phyloP scores from a whole-genome alignment of 2,113 vertebrate genomes.

The Formicarius rufipectus region DNA sequence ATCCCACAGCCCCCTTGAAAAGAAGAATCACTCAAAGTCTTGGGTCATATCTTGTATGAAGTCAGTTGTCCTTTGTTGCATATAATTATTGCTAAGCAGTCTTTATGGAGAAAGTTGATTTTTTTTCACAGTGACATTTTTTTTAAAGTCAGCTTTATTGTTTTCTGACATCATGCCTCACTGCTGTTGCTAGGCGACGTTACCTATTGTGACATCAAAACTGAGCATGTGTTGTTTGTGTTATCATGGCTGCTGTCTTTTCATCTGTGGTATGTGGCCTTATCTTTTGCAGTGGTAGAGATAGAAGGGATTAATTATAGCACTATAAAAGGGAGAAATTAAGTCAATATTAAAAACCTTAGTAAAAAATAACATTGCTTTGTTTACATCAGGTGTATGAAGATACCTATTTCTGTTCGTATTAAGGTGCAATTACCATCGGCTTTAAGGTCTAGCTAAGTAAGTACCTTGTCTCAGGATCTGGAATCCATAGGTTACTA shows the following conservation, averaged over 20 bases:
- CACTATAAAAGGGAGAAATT: neutral
- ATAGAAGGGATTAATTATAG: neutral
- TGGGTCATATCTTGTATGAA: neutral
- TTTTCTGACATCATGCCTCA: neutral
- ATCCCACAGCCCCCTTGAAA: rapidly evolving
- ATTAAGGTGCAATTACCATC: neutral
- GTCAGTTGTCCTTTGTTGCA: neutral
- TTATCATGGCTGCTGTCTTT: neutral
- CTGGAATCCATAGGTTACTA: neutral
- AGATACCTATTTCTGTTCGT: neutral
- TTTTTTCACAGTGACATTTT: neutral
- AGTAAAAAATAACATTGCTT: neutral
- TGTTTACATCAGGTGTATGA: neutral
- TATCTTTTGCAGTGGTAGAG: neutral
- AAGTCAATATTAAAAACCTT: neutral
- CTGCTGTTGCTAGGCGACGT: neutral
- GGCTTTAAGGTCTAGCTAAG: neutral
- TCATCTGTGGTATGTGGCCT: neutral
- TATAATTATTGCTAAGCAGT: neutral
- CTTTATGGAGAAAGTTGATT: slow-evolving; percentile 2
- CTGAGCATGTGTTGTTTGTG: neutral
- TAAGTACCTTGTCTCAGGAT: neutral
- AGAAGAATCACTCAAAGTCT: neutral
- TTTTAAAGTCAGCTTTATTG: slow-evolving; percentile 8
- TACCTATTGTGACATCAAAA: neutral